Base-by-base conservation (phyloP, 2,888 invertebrate species). In the Acheta domesticus region DNA sequence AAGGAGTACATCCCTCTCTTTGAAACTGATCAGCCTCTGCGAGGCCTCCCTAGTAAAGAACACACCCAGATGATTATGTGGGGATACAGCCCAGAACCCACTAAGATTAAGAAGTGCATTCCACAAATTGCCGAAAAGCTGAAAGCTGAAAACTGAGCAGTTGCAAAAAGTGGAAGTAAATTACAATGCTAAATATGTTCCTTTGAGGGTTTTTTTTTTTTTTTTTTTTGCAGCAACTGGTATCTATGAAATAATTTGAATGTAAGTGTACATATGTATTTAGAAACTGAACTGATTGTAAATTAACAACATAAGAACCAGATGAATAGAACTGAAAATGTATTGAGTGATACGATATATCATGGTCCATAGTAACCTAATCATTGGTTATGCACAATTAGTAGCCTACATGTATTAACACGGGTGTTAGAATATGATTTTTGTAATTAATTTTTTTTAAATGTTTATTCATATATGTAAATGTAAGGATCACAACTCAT, bases 51-150 rank as follows among this genome's bases (percentile, higher is more conserved):
- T 0, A 91, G 92, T 0, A 87, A 89, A 74, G 91, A 92, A 79
- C 94, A 94, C 83, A 84, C 93, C 81, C 88, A 92, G 83, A 87
- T 93, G 84, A 89, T 94, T 76, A 88, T 93, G 80, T 94, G 94
- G 93, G 94, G 92, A 0, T 94, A 93, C 84, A 93, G 93, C 77
- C 92, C 93, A 0, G 93, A 94, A 82, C 89, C 91, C 0, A 89
- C 90, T 49, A 91, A 91, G 84, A 88, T 93, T 2, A 94, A 93
- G 85, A 92, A 89, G 82, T 89, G 88, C 81, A 83, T 89, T 75
- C 87, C 88, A 23, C 87, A 76, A 49, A 76, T 76, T 49, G 16
- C 76, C 2, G 76, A 76, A 49, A 76, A 76, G n/a, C 20, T 76
- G 12, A 76, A 76, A 14, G 20, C n/a, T 48, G n/a, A 75, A 20